phyloP scores from a whole-genome alignment of 2,888 invertebrate species.

The Dioctria linearis region DNA sequence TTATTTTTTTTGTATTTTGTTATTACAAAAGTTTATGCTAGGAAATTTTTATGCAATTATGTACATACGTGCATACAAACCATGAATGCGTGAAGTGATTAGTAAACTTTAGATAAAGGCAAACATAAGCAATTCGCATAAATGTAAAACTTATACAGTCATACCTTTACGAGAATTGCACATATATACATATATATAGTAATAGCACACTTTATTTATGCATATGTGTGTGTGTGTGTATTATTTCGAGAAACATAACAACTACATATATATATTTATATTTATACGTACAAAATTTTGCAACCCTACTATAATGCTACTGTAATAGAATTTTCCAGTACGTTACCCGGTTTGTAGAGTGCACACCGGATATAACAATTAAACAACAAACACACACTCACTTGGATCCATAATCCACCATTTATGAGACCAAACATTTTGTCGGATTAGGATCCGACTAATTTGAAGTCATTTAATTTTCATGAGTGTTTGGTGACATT shows the following conservation, averaged over 20 bases:
- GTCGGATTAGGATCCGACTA: conserved; percentile 56
- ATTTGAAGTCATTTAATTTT: conserved; percentile 56
- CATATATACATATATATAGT: background rate
- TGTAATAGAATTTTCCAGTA: conserved; percentile 39
- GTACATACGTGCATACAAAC: background rate
- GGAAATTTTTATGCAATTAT: conserved; percentile 40
- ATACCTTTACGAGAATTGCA: no score
- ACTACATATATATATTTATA: no score
- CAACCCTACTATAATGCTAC: background rate
- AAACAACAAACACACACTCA: conserved; percentile 39
- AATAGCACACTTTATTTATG: background rate
- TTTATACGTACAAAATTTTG: background rate
- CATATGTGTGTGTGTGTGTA: background rate
- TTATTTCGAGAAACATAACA: no score
- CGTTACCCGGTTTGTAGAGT: conserved; percentile 25
- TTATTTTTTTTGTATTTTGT: background rate
- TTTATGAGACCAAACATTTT: conserved; percentile 55
- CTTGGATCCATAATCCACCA: conserved; percentile 45
- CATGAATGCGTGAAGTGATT: conserved; percentile 27
- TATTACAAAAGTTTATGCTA: conserved; percentile 32
- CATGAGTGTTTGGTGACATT: conserved; percentile 54
- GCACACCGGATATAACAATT: conserved; percentile 48
- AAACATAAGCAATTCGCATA: no score
- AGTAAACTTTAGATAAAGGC: conserved; percentile 5
- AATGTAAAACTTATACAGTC: no score